Percentiles rank a stretch among this genome's conserved stretches.
phyloP scores from a whole-genome alignment of 2,888 invertebrate genomes.

The Ferrisia virgata region DNA sequence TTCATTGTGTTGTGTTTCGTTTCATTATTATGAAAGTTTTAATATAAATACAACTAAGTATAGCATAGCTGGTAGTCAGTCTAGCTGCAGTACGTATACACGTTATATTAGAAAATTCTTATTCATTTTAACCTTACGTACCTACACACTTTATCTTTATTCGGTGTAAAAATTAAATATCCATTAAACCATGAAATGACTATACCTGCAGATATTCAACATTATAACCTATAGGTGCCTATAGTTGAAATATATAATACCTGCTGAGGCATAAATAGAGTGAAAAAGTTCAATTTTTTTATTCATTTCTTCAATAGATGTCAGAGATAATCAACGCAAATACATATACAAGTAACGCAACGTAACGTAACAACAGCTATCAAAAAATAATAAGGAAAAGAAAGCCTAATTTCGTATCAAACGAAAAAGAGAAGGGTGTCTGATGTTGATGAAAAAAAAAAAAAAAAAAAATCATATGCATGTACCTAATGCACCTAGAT shows the following conservation, averaged over 20 bases:
- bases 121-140: background rate
- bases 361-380: background rate
- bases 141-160: background rate
- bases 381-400: background rate
- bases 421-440: too few species aligned
- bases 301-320: background rate
- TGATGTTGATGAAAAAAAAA: too few species aligned
- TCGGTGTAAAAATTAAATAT: background rate
- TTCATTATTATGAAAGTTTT: background rate
- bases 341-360: too few species aligned
- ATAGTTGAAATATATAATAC: too few species aligned
- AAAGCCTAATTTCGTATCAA: background rate
- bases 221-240: background rate
- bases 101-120: background rate
- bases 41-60: too few species aligned
- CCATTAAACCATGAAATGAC: conserved; percentile 7
- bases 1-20: background rate
- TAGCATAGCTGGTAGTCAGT: too few species aligned
- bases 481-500: too few species aligned
- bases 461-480: background rate
- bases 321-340: background rate
- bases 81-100: too few species aligned
- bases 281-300: background rate
- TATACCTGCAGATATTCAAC: background rate
- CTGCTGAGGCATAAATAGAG: background rate